These are phyloP conservation scores for Mormyrus lacerda DNA, from an alignment of 2,113 vertebrate species.

Conservation along the genomic window DNA sequence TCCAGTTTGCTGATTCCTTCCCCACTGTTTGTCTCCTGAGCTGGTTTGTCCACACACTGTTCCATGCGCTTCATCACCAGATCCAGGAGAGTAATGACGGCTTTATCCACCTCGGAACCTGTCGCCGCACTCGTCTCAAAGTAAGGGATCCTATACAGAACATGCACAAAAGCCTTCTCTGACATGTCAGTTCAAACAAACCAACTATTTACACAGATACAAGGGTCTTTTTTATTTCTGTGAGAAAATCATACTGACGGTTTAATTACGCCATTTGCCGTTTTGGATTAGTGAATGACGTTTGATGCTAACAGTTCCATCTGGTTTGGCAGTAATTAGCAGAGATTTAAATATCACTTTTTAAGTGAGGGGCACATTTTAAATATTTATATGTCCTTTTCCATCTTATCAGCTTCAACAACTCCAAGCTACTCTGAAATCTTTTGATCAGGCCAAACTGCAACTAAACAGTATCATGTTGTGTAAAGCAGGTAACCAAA, in stretches of 20 bases:
- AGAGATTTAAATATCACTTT: neutral
- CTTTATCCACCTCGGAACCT: conserved; percentile 76
- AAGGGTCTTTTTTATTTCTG: neutral
- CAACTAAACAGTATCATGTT: neutral
- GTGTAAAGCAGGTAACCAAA: neutral
- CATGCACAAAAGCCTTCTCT: neutral
- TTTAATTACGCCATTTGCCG: neutral
- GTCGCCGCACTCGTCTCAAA: conserved; percentile 90
- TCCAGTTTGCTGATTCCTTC: conserved; percentile 68
- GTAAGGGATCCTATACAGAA: conserved; percentile 72
- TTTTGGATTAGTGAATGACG: neutral
- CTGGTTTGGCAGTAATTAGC: neutral
- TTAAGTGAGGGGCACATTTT: neutral
- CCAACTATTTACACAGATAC: neutral
- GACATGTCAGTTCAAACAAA: neutral
- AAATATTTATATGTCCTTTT: neutral
- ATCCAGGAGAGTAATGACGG: conserved; percentile 81
- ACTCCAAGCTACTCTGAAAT: neutral
- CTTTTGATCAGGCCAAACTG: neutral
- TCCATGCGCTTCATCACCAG: conserved; percentile 98
- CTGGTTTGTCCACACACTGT: conserved; percentile 80
- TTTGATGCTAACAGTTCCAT: neutral
- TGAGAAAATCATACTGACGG: neutral
- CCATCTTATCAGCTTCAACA: neutral
- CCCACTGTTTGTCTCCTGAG: conserved; percentile 61